Percentiles rank a stretch among this genome's conserved stretches.
phyloP scores from a whole-genome alignment of 1,140 invertebrate species.

The Delia radicum region DNA sequence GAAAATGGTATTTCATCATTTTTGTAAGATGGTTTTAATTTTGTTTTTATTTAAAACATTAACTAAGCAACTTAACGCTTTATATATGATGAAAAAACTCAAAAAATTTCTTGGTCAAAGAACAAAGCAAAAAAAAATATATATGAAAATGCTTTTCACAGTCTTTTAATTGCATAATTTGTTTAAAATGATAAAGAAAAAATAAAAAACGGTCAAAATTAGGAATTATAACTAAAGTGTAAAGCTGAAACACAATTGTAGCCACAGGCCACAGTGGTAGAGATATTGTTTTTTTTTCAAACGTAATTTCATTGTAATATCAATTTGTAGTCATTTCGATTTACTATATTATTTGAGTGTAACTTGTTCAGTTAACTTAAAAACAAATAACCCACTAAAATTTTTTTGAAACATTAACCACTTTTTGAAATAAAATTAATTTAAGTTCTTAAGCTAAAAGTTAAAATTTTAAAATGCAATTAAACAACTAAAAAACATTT shows the following conservation, averaged over 20 bases:
- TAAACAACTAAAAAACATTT: neutral
- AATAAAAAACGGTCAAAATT: neutral
- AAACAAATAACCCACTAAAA: too few relatives aligned
- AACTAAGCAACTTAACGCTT: neutral
- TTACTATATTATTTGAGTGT: too few relatives aligned
- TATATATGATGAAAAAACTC: neutral
- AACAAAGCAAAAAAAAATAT: neutral
- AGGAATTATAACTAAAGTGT: neutral
- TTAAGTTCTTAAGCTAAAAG: neutral
- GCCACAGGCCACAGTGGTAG: too few relatives aligned
- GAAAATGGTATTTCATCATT: slow-evolving; percentile 26
- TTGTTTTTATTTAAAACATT: neutral
- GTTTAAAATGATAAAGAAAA: neutral
- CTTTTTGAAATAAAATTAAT: too few relatives aligned
- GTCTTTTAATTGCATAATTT: neutral
- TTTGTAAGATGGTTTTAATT: neutral
- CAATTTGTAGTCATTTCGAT: too few relatives aligned
- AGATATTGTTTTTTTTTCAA: too few relatives aligned
- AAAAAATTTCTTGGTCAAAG: neutral
- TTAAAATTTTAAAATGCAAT: neutral
- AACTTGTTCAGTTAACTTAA: too few relatives aligned
- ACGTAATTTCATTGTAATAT: too few relatives aligned
- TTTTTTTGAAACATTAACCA: too few relatives aligned
- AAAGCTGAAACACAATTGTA: neutral
- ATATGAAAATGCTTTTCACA: neutral